Evolutionary conservation across 2,113 vertebrate genomes (phyloP), one percentile per base, ranked within the genome.

Genomic region (Panthera uncia): DNA sequence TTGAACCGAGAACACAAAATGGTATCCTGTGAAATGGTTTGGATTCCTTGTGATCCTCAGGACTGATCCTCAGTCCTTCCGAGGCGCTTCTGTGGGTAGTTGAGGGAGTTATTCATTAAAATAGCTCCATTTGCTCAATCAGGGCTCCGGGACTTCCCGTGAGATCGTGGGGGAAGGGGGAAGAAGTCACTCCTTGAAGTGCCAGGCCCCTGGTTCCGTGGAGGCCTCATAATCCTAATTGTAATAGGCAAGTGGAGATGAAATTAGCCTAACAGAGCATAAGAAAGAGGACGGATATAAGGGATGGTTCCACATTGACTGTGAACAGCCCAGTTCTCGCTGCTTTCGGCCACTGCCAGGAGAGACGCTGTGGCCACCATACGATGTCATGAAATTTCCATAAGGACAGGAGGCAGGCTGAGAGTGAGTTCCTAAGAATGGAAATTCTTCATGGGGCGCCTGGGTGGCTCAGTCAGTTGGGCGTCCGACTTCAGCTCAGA

Each of bases 111-210:
- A 31, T 31, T 82, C 45, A 36, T 69, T 52, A 90, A 63, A 52
- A 82, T 19, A n/a, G 29, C 15, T 48, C 66, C 27, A n/a, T 50
- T 68, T 78, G 78, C 57, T 76, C 81, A 50, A 3, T 19, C 41
- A 33, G 41, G 0, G 0, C 29, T 5, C 18, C 1, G 50, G 31
- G 73, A 50, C 13, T 33, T 21, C 38, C 1, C 8, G 7, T 16
- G 29, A 78, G 31, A 85, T 1, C 4, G 16, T 4, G 1, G 14
- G 13, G 31, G 36, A 10, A 14, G 25, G 25, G 48, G 50, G 23
- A 8, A 23, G n/a, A 27, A 36, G 9, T 15, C 25, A 12, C 5
- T 31, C 71, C 21, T 14, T 8, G 45, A 33, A 16, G 10, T 16
- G 45, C 66, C 14, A 12, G 45, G 38, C 16, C 76, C 9, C 5